Evolutionary conservation across 2,888 invertebrate genomes (phyloP).

Genomic region (Dolomedes plantarius): DNA sequence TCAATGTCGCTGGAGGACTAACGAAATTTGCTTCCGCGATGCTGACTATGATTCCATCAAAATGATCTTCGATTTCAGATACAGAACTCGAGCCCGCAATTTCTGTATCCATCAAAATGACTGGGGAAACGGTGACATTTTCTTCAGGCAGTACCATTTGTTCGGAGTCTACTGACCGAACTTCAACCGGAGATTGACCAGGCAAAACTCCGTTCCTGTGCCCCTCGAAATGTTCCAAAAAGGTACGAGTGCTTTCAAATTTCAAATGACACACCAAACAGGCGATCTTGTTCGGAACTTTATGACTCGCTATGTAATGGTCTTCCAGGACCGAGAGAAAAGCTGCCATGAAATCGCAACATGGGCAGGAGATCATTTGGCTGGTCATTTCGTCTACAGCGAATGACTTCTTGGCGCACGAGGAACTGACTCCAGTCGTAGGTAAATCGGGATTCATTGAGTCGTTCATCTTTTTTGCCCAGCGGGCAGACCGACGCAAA

Average conservation of each 20-base stretch:
- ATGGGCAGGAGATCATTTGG: slow-evolving; percentile 50
- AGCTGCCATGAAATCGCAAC: slow-evolving; percentile 57
- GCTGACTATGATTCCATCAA: too few relatives aligned
- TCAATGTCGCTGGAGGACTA: neutral
- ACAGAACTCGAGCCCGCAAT: too few relatives aligned
- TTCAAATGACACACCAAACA: slow-evolving; percentile 56
- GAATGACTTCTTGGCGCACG: slow-evolving; percentile 1
- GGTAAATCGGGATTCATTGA: slow-evolving; percentile 36
- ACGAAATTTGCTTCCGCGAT: too few relatives aligned
- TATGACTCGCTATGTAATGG: slow-evolving; percentile 61
- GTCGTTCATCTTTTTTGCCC: slow-evolving; percentile 55
- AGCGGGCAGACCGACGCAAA: slow-evolving; percentile 59
- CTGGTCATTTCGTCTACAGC: too few relatives aligned
- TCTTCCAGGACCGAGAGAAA: slow-evolving; percentile 54
- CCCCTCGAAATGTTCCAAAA: slow-evolving; percentile 55
- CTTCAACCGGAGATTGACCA: neutral
- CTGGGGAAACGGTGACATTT: too few relatives aligned
- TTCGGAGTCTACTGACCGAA: too few relatives aligned
- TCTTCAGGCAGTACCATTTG: too few relatives aligned
- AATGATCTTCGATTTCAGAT: too few relatives aligned
- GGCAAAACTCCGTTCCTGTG: slow-evolving; percentile 43
- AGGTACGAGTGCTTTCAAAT: slow-evolving; percentile 46
- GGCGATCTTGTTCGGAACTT: slow-evolving; percentile 52
- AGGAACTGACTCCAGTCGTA: neutral
- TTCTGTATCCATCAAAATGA: too few relatives aligned